Evolutionary conservation across 2,797 vertebrate genomes (phyloP).

Genomic region (Yasuhikotakia modesta): DNA sequence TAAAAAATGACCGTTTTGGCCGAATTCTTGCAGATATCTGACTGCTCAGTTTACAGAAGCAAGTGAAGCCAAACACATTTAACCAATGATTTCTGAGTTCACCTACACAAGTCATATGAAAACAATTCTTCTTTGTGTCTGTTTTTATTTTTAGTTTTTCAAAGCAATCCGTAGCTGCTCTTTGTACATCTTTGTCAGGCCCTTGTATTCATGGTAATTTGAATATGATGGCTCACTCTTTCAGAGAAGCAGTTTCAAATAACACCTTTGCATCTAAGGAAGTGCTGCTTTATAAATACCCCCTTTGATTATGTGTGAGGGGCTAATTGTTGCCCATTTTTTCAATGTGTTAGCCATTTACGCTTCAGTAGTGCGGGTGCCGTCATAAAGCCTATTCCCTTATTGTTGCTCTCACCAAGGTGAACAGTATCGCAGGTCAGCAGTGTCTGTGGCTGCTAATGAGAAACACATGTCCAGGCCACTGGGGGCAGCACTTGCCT

Average conservation of each 20-base stretch:
- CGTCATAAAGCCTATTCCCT: conserved; percentile 8
- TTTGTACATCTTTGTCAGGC: not conserved
- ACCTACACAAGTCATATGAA: conserved; percentile 16
- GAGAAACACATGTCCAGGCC: conserved; percentile 80
- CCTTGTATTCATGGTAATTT: conserved; percentile 1
- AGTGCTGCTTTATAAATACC: conserved; percentile 8
- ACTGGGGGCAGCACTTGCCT: conserved; percentile 71
- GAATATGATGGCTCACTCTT: not conserved
- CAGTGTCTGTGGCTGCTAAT: conserved; percentile 77
- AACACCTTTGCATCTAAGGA: not conserved
- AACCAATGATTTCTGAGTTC: not conserved
- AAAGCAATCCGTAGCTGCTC: not conserved
- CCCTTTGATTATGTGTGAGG: conserved; percentile 7
- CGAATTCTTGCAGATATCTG: conserved; percentile 7
- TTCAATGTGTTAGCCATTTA: conserved; percentile 22
- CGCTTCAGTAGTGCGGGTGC: conserved; percentile 27
- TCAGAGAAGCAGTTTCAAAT: not conserved
- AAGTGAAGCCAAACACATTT: conserved; percentile 32
- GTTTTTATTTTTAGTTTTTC: conserved; percentile 34
- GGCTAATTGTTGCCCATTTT: conserved; percentile 7
- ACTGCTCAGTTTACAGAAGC: not conserved
- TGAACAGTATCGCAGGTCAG: conserved; percentile 79
- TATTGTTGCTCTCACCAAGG: conserved; percentile 59
- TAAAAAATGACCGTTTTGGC: not conserved
- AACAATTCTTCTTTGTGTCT: conserved; percentile 17